Conservation (phyloP, 2,113 vertebrate species). For the Passer domesticus region DNA sequence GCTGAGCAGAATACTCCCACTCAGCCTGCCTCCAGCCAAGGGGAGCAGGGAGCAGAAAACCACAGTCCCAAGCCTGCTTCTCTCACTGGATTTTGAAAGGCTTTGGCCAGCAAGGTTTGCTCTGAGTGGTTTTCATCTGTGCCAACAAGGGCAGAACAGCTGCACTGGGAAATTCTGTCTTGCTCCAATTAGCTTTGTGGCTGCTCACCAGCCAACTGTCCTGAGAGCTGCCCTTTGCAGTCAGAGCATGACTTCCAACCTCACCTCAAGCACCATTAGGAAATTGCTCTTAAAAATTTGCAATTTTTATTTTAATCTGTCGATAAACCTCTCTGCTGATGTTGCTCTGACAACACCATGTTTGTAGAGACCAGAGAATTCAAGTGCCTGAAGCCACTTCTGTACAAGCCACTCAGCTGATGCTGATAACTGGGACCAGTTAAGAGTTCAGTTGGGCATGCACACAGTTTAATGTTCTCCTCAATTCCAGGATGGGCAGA, state of each 20-base stretch:
- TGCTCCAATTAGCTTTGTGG: neutral
- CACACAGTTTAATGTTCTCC: neutral
- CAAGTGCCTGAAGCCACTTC: neutral
- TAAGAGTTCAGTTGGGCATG: neutral
- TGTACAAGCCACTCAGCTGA: neutral
- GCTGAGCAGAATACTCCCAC: conserved; percentile 13
- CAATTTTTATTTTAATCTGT: neutral
- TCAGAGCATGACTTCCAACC: neutral
- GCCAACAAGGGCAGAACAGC: neutral
- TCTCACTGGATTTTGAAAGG: neutral
- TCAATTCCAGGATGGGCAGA: neutral
- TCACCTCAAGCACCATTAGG: neutral
- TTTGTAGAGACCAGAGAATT: neutral
- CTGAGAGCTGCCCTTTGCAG: neutral
- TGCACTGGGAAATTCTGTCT: neutral
- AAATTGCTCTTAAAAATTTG: neutral
- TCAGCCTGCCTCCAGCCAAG: neutral
- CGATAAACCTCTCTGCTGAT: neutral
- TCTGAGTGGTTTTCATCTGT: neutral
- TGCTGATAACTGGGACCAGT: neutral
- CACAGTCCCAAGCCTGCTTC: neutral
- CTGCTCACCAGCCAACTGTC: neutral
- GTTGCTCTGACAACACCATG: neutral
- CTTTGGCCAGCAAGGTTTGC: neutral
- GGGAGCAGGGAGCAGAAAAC: neutral